Percentiles rank a stretch among this genome's conserved stretches.
These are phyloP conservation scores for Protaetia brevitarsis DNA, from an alignment of 1,140 invertebrate species.

Conservation along the genomic window DNA sequence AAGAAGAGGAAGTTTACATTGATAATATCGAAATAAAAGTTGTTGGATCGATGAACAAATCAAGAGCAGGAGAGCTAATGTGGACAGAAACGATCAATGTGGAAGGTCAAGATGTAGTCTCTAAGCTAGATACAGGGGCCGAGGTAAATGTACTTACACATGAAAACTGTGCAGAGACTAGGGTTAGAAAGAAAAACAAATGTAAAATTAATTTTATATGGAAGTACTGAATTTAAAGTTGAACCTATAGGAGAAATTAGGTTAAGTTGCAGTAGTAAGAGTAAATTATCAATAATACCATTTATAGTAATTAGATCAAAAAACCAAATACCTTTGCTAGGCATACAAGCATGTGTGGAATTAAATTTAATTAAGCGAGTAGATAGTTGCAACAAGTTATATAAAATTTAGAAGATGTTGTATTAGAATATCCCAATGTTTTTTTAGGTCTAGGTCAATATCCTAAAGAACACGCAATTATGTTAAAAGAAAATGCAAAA, in stretches of 20 bases:
- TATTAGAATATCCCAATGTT: slow-evolving; percentile 1
- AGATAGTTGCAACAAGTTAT: neutral
- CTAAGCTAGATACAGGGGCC: slow-evolving; percentile 10
- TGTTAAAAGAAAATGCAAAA: slow-evolving; percentile 26
- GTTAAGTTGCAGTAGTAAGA: slow-evolving; percentile 4
- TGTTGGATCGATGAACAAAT: neutral
- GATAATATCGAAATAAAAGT: neutral
- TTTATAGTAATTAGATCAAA: slow-evolving; percentile 11
- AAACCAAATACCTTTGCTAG: slow-evolving; percentile 19
- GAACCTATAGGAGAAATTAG: slow-evolving; percentile 8
- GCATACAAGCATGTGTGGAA: slow-evolving; percentile 20
- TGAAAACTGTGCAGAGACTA: neutral
- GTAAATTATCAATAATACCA: neutral
- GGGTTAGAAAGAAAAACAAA: slow-evolving; percentile 22
- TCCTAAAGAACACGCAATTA: slow-evolving; percentile 10
- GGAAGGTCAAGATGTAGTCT: neutral
- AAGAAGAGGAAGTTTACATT: slow-evolving; percentile 7
- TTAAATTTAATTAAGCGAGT: slow-evolving; percentile 24
- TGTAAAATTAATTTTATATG: slow-evolving; percentile 7
- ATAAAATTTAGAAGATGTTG: neutral
- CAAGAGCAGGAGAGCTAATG: neutral
- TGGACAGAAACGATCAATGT: neutral
- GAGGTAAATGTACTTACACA: slow-evolving; percentile 25
- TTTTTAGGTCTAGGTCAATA: slow-evolving; percentile 21
- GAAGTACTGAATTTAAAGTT: slow-evolving; percentile 16